phyloP scores from a whole-genome alignment of 1,140 invertebrate genomes.

The Aethina tumida region DNA sequence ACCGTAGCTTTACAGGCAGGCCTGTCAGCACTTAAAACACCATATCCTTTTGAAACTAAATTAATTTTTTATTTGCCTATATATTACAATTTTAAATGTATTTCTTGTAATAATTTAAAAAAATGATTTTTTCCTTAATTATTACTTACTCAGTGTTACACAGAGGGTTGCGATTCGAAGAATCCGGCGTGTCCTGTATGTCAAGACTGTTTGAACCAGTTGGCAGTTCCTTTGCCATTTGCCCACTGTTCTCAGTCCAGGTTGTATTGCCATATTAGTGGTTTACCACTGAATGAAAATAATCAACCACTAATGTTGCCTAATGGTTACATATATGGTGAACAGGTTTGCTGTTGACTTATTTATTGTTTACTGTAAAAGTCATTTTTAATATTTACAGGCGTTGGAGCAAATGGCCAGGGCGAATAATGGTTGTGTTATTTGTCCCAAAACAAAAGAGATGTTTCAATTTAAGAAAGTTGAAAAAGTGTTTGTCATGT shows the following conservation, averaged over 20 bases:
- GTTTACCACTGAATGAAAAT: constrained; percentile 90
- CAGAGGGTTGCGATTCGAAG: constrained; percentile 43
- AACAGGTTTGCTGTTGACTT: constrained; percentile 55
- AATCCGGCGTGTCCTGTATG: constrained; percentile 93
- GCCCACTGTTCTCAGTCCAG: constrained; percentile 94
- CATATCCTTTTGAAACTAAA: constrained; percentile 47
- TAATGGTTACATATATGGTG: constrained; percentile 96
- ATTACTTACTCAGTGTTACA: constrained; percentile 54
- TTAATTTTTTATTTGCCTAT: constrained; percentile 8
- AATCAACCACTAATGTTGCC: constrained; percentile 98
- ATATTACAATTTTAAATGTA: background rate
- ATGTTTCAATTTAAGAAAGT: constrained; percentile 79
- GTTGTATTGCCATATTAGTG: constrained; percentile 85
- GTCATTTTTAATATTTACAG: constrained; percentile 41
- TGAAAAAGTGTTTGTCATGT: constrained; percentile 95
- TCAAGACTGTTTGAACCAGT: constrained; percentile 72
- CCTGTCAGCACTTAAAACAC: constrained; percentile 90
- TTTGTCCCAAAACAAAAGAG: constrained; percentile 87
- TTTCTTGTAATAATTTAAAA: background rate
- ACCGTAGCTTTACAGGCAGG: constrained; percentile 86
- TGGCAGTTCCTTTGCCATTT: constrained; percentile 81
- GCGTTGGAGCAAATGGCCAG: constrained; percentile 78
- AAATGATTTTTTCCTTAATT: constrained; percentile 26
- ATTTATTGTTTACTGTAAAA: constrained; percentile 1
- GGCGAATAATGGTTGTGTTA: constrained; percentile 77